A percentile compares a stretch with the other conserved stretches of the same genome.
These are phyloP conservation scores for Chironomus tepperi DNA, from an alignment of 1,140 invertebrate species.

Conservation along the genomic window DNA sequence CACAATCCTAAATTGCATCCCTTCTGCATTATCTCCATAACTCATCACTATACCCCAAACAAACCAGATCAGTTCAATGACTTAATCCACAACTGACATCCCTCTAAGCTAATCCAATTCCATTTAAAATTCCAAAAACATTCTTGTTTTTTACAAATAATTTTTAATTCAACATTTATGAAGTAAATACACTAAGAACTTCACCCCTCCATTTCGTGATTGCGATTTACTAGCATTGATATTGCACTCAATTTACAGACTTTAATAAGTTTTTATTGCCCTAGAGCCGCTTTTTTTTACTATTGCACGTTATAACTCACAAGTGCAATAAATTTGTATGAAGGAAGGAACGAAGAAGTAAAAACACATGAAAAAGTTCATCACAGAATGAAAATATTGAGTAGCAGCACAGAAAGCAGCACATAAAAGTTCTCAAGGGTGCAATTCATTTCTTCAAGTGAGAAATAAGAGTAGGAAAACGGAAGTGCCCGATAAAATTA, in stretches of 20 bases:
- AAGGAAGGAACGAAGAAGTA: neutral
- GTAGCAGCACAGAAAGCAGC: neutral
- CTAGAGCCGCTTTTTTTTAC: neutral
- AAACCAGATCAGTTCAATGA: too few species aligned
- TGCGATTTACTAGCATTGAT: slow-evolving; percentile 16
- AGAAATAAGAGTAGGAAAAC: neutral
- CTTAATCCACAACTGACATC: too few species aligned
- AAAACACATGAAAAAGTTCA: neutral
- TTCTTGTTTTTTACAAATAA: too few species aligned
- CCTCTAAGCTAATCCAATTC: too few species aligned
- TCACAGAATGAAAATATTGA: neutral
- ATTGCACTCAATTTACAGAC: slow-evolving; percentile 9
- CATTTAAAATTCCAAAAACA: too few species aligned
- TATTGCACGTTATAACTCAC: slow-evolving; percentile 8
- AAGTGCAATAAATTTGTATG: neutral
- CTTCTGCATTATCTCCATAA: too few species aligned
- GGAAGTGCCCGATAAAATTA: neutral
- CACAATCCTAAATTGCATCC: too few species aligned
- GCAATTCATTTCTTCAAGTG: neutral
- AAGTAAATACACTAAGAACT: neutral
- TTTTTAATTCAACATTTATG: neutral
- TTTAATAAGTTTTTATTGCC: slow-evolving; percentile 22
- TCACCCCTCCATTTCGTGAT: slow-evolving; percentile 1
- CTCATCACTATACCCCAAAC: too few species aligned
- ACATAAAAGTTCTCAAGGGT: neutral